phyloP scores from a whole-genome alignment of 2,113 vertebrate genomes.

The Platichthys stellatus region DNA sequence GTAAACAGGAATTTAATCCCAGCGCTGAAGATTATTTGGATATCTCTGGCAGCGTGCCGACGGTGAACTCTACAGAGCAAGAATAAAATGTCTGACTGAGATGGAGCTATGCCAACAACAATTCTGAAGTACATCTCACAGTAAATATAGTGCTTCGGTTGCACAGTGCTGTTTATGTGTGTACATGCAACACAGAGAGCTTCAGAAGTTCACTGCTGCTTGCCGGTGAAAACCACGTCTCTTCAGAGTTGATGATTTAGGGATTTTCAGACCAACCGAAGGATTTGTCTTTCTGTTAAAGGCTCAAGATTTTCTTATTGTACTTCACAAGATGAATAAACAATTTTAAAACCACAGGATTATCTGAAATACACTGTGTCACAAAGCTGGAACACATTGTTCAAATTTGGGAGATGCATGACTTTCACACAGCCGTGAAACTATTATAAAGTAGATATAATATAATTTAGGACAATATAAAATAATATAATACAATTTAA shows the following conservation, averaged over 20 bases:
- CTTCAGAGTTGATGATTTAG: neutral
- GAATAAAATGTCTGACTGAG: constrained; percentile 32
- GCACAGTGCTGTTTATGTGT: neutral
- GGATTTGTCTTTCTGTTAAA: neutral
- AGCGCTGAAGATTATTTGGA: constrained; percentile 31
- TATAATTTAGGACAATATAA: too few species aligned
- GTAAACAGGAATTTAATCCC: constrained; percentile 65
- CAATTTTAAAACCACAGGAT: neutral
- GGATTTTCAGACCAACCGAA: neutral
- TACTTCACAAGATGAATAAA: neutral
- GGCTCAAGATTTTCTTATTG: neutral
- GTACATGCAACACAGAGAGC: neutral
- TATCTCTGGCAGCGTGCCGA: constrained; percentile 33
- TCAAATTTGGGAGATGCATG: too few species aligned
- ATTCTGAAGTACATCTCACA: constrained; percentile 22
- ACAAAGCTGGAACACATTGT: too few species aligned
- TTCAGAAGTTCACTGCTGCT: neutral
- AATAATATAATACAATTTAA: too few species aligned
- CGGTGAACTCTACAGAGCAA: constrained; percentile 33
- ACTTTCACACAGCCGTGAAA: too few species aligned
- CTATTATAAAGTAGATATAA: too few species aligned
- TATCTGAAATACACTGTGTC: too few species aligned
- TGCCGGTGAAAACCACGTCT: neutral
- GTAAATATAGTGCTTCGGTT: constrained; percentile 11
- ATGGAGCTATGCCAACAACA: constrained; percentile 25